Base-by-base conservation (phyloP, 2,113 vertebrate species). In the Brachirus orientalis region DNA sequence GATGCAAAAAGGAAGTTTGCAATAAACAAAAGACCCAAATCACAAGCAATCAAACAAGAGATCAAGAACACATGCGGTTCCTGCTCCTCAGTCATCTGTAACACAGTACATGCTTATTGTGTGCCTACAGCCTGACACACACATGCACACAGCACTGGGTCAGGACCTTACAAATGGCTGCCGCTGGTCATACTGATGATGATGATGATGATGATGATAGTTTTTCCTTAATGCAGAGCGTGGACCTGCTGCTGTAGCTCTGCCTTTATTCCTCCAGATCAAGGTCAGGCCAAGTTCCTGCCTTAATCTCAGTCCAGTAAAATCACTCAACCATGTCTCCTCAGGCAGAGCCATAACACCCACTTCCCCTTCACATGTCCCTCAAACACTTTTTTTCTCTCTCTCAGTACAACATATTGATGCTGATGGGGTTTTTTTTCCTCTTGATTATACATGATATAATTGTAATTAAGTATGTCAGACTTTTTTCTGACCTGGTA, bases 21-120 rank as follows among this genome's bases (percentile, higher is more conserved):
- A 88, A 88, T 88, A 87, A 89, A 83, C 62, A 78, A 59, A 82
- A 84, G 33, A 38, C 69, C 44, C 37, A 63, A 55, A 83, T 75
- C 44, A 76, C 55, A 83, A 79, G 69, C 79, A 81, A 78, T 81
- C 82, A 87, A 61, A 72, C 46, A 68, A 43, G 17, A 69, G 20
- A 14, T 54, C 22, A 77, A 51, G 35, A 45, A 69, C 16, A 59
- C 19, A 33, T 7, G 57, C 61, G 46, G 36, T 35, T 59, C 40
- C 46, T 73, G 48, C 19, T 58, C 57, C 66, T 63, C 40, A 53
- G 36, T 41, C 37, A 67, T 75, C 33, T 12, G 40, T 19, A 43
- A 44, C 51, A 53, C n/a, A 18, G 38, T 64, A 53, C 61, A 72
- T 46, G 28, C 44, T 60, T 16, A 12, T 18, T 56, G 55, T 77